A percentile compares a stretch with the other conserved stretches of the same genome.
Evolutionary conservation across 2,113 vertebrate species (phyloP).

Genomic region (Typhlomys cinereus): DNA sequence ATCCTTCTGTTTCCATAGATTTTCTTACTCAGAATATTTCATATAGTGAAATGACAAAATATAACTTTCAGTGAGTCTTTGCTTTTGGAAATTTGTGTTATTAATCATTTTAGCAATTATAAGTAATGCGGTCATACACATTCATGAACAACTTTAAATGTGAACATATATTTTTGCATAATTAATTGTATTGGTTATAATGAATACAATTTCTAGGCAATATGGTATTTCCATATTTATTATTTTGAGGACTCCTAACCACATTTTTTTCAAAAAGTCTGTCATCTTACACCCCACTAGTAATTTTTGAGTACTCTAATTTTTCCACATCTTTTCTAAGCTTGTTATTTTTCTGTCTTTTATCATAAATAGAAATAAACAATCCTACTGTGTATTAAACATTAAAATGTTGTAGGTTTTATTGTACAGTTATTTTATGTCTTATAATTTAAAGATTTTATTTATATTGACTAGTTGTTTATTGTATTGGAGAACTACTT

Average conservation of each 20-base stretch:
- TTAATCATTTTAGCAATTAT: not conserved
- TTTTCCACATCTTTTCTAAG: not conserved
- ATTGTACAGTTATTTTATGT: not conserved
- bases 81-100: not conserved
- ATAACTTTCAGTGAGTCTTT: not conserved
- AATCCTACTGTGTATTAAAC: not conserved
- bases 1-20: not conserved
- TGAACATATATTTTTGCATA: not conserved
- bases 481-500: not conserved
- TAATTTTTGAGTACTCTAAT: not conserved
- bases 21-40: not conserved
- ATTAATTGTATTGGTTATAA: not conserved
- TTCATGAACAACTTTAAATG: not conserved
- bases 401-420: not conserved
- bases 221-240: not conserved
- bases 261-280: not conserved
- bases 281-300: not conserved
- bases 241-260: not conserved
- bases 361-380: not conserved
- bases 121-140: not conserved
- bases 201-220: not conserved
- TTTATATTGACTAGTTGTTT: not conserved
- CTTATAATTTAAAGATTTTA: not conserved
- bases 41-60: not conserved
- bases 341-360: not conserved